A percentile compares a stretch with the other conserved stretches of the same genome.
Evolutionary conservation across 64 coral and sea anemone species (phyloP).

Genomic region (Pachyseris speciosa): DNA sequence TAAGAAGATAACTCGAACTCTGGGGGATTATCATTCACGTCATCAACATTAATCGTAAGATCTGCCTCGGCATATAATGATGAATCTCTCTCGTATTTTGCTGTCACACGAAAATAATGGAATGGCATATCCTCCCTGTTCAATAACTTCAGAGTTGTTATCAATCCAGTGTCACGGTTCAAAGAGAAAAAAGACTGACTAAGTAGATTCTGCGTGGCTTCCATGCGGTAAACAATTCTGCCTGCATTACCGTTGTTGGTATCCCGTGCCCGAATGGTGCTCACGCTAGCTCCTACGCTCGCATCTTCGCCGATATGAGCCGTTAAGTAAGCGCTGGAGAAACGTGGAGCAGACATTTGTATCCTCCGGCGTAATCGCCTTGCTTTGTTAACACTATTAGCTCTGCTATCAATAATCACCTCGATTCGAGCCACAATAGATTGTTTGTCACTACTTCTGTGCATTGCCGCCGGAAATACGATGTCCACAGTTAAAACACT

Average conservation of each 20-base stretch:
- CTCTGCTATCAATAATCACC: conserved; percentile 66
- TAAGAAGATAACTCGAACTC: conserved; percentile 71
- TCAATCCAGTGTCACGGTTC: conserved; percentile 58
- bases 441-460: conserved; percentile 4
- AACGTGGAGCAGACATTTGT: conserved; percentile 65
- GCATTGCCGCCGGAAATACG: conserved; percentile 1
- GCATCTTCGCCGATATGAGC: conserved; percentile 68
- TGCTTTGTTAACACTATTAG: conserved; percentile 3
- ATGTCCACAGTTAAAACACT: conserved; percentile 43
- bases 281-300: conserved; percentile 47
- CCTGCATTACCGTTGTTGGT: conserved; percentile 70
- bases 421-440: conserved; percentile 25
- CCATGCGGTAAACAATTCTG: conserved; percentile 64
- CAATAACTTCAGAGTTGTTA: conserved; percentile 52
- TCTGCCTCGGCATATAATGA: conserved; percentile 40
- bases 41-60: conserved; percentile 71
- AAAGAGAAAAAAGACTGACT: conserved; percentile 72
- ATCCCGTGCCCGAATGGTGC: conserved; percentile 63
- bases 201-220: conserved; percentile 66
- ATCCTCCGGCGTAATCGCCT: conserved; percentile 51
- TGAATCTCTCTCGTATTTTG: conserved; percentile 40
- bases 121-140: conserved; percentile 72
- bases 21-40: conserved; percentile 87
- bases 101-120: conserved; percentile 78
- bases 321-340: conserved; percentile 51